Conservation (phyloP, 2,797 vertebrate species). For the Avahi laniger region DNA sequence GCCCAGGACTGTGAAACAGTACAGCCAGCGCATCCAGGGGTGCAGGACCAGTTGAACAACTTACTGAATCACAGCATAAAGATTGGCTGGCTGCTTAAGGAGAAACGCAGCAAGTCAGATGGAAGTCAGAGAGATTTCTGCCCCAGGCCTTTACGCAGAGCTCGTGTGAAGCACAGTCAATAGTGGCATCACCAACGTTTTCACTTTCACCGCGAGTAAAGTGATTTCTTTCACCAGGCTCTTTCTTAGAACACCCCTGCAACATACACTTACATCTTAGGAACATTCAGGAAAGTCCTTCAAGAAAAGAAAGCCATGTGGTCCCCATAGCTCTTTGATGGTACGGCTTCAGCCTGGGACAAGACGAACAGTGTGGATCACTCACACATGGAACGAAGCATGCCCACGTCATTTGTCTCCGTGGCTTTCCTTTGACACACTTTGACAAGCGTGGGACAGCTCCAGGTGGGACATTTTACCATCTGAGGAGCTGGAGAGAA, state of each 20-base stretch:
- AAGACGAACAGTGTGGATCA: neutral
- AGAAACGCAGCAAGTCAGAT: neutral
- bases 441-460: neutral
- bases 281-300: neutral
- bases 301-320: neutral
- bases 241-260: neutral
- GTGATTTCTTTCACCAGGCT: neutral
- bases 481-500: neutral
- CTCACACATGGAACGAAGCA: neutral
- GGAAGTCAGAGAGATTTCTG: too few species aligned
- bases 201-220: accelerated
- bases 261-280: too few species aligned
- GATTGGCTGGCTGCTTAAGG: too few species aligned
- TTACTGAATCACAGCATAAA: accelerated
- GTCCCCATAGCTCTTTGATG: neutral
- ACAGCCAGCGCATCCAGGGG: accelerated
- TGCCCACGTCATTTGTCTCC: too few species aligned
- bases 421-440: neutral
- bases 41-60: accelerated
- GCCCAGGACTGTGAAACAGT: too few species aligned
- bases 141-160: neutral
- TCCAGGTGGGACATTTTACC: too few species aligned
- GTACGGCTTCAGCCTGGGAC: neutral
- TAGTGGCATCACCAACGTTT: neutral
- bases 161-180: neutral